Evolutionary conservation across 92 coral and sea anemone genomes (phyloP), one percentile per base, ranked within the genome.

Genomic region (Metridium senile): DNA sequence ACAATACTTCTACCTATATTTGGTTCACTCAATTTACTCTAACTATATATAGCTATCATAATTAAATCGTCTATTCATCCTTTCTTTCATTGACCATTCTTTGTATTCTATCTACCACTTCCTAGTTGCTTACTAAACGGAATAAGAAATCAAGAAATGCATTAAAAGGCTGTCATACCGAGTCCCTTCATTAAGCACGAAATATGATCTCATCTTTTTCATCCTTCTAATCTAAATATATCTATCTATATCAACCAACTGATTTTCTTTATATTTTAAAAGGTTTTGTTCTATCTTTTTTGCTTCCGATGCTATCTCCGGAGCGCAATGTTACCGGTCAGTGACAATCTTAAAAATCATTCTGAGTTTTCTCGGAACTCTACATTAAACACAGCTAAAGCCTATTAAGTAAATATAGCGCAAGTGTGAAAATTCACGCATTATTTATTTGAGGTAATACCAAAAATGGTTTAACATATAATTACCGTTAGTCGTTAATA

Each of bases 291-390:
- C 78, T 58, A 62, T 73, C 67, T 58, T 33, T 73, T 73, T 34
- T 73, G 68, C 33, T 73, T 73, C 78, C 78, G 78, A 73, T 73
- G 68, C 9, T 73, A 73, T 73, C 78, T 73, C 78, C 78, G 54
- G 74, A 27, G 78, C 78, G 68, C 78, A 73, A 73, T 57, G 49
- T 22, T 58, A 72, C 62, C 59, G 75, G 78, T 30, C 59, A 58
- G 78, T 58, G 49, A 58, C 63, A 73, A 35, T 62, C 20, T 28
- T 54, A 52, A 33, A n/a, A 53, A 59, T 73, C 21, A 58, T 58
- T 73, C 54, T 8, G 45, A 72, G 52, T 57, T 71, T 71, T 71
- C 46, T 8, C 39, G 69, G 69, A 63, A 34, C 56, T 21, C 22
- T 57, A 23, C 33, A 27, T 30, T 49, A 57, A 73, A 58, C 58